Evolutionary conservation across 1,140 invertebrate species (phyloP), one percentile per base, ranked within the genome.

Genomic region (Oedothorax gibbosus): DNA sequence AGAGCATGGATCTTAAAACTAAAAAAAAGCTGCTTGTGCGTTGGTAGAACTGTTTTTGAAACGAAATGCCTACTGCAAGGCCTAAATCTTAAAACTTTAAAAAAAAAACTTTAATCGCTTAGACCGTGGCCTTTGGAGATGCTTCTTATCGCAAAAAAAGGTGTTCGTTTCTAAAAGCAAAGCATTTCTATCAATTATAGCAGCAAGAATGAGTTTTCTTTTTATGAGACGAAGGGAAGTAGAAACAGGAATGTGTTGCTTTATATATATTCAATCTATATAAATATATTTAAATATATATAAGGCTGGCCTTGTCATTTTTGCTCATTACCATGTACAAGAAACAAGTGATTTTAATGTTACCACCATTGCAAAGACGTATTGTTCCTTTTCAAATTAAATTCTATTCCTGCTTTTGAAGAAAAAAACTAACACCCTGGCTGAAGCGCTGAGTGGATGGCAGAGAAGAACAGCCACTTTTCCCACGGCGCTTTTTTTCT

Each of bases 241-340:
- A 15, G 35, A 35, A 35, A n/a, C 14, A 15, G 53, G 15, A 66
- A 21, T 49, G 18, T 64, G 69, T 62, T 75, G 56, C 60, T 84
- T 73, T 84, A 51, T 84, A 75, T 75, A 53, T 76, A 65, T 73
- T 35, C 35, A 35, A 35, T 35, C 35, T 35, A 35, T 35, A 35
- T 35, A 35, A 35, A 35, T 35, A 35, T 35, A 35, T 53, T 75
- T 7, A 56, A 53, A 69, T 66, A 83, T 66, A 56, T 75, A 76
- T 82, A 76, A 84, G 72, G 81, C 81, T 56, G 62, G 81, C 81
- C 81, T 84, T 84, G 81, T 84, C 35, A 84, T 62, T 84, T 84
- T 84, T 84, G 81, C 81, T 84, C 81, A 84, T 71, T 75, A 72
- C 54, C 75, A 69, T 49, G 56, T 35, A 21, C 57, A 57, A 21